Conservation (phyloP, 1,140 invertebrate genomes). For the Neotoxoptera formosana region DNA sequence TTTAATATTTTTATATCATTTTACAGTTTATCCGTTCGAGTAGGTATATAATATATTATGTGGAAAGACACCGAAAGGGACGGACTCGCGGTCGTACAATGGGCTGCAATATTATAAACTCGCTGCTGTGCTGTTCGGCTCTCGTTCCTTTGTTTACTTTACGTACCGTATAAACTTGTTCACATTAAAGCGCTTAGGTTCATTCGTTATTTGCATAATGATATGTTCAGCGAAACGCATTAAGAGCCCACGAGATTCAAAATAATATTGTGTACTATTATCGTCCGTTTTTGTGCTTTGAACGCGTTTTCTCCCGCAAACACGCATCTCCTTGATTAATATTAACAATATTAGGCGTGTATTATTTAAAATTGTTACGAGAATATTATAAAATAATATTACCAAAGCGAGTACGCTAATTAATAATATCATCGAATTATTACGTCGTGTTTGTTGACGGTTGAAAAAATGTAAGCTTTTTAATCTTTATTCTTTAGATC, state of each 20-base stretch:
- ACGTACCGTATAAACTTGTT: neutral
- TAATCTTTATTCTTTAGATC: neutral
- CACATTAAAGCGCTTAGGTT: neutral
- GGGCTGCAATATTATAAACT: neutral
- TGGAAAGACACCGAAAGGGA: neutral
- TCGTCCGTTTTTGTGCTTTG: neutral
- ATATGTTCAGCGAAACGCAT: neutral
- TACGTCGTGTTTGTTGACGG: neutral
- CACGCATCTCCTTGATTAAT: neutral
- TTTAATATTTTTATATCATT: neutral
- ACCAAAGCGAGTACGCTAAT: neutral
- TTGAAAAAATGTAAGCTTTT: neutral
- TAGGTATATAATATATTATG: too few relatives aligned
- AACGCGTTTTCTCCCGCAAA: neutral
- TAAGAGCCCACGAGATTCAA: neutral
- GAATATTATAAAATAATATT: neutral
- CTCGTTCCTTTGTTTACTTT: conserved; percentile 6
- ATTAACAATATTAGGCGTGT: neutral
- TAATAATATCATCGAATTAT: neutral
- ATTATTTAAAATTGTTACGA: neutral
- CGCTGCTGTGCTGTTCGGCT: too few relatives aligned
- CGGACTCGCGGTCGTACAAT: neutral
- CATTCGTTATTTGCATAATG: neutral
- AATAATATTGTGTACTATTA: neutral
- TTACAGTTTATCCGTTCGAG: neutral